phyloP scores from a whole-genome alignment of 2,888 invertebrate genomes.

The Syritta pipiens region DNA sequence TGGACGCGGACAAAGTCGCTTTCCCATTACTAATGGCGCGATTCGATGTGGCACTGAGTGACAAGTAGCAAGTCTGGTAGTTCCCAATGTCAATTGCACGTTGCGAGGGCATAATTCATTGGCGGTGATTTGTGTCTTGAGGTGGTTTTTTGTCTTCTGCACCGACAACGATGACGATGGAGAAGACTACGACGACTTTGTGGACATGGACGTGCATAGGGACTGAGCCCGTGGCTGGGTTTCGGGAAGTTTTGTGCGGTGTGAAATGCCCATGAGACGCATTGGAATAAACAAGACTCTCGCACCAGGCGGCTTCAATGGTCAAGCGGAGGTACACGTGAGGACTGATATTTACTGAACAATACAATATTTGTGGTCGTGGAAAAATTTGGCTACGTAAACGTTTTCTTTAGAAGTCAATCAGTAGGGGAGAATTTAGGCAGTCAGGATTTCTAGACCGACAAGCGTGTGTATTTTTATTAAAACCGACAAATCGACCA shows the following conservation, averaged over 20 bases:
- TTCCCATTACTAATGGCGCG: constrained; percentile 69
- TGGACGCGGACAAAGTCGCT: constrained; percentile 18
- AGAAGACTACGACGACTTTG: not conserved
- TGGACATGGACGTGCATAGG: not conserved
- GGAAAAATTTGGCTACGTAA: too few species aligned
- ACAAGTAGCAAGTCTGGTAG: constrained; percentile 67
- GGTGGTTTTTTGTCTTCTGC: constrained; percentile 8
- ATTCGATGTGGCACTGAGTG: constrained; percentile 67
- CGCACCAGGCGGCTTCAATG: constrained; percentile 7
- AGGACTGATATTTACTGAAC: too few species aligned
- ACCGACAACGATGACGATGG: too few species aligned
- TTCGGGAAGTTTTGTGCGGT: not conserved
- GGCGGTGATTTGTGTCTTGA: constrained; percentile 55
- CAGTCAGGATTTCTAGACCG: too few species aligned
- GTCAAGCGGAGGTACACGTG: constrained; percentile 11
- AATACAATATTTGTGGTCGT: too few species aligned
- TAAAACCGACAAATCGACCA: too few species aligned
- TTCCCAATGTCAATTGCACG: constrained; percentile 66
- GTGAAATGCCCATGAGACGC: constrained; percentile 33
- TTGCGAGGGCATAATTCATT: constrained; percentile 64
- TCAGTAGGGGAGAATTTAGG: too few species aligned
- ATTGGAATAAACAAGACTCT: constrained; percentile 7
- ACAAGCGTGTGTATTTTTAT: too few species aligned
- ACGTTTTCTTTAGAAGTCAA: too few species aligned
- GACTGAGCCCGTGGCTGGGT: not conserved